phyloP scores from a whole-genome alignment of 2,113 vertebrate species.

The Salvelinus sp. region DNA sequence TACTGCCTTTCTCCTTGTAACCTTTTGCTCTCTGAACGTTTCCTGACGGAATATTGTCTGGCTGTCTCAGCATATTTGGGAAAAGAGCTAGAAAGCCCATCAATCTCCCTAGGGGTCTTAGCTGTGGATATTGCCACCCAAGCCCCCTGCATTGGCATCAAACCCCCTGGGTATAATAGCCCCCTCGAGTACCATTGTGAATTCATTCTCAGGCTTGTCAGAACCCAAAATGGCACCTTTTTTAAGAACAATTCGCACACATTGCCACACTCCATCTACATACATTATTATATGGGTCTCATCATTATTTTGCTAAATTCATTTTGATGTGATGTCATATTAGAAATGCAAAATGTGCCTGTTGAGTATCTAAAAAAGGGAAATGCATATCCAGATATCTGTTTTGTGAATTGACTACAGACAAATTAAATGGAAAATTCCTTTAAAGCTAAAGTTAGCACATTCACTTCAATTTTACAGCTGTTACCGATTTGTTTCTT shows the following conservation, averaged over 20 bases:
- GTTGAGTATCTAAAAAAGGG: no score
- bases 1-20: constrained; percentile 15
- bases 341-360: no score
- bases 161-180: constrained; percentile 30
- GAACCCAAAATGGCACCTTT: not conserved
- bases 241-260: not conserved
- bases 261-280: no score
- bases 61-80: constrained; percentile 22
- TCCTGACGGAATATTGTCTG: constrained; percentile 31
- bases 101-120: constrained; percentile 46
- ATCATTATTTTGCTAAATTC: no score
- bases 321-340: no score
- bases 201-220: not conserved
- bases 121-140: constrained; percentile 38
- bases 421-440: no score
- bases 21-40: constrained; percentile 30
- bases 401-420: no score
- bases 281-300: no score
- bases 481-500: no score
- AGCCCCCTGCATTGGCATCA: constrained; percentile 22
- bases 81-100: constrained; percentile 20
- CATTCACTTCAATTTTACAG: no score
- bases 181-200: constrained; percentile 29
- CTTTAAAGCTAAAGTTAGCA: no score
- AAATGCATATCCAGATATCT: no score